phyloP scores from a whole-genome alignment of 2,797 vertebrate species.

The Syndactyla subalaris region DNA sequence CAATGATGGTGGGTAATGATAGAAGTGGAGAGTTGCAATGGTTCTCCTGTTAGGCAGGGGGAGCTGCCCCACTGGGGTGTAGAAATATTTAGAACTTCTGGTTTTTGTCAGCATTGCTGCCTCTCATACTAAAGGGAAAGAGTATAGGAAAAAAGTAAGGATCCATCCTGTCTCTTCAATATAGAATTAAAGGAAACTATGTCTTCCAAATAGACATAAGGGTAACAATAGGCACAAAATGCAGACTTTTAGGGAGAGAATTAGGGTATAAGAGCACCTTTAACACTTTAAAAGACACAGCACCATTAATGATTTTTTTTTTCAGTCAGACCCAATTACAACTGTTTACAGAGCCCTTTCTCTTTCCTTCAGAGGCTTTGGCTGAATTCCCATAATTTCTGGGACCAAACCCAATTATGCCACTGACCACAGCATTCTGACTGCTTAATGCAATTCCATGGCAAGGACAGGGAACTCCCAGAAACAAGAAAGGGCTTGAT shows the following conservation, averaged over 20 bases:
- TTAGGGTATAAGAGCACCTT: neutral
- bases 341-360: constrained; percentile 59
- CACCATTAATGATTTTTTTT: neutral
- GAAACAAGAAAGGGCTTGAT: constrained; percentile 56
- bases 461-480: constrained; percentile 59
- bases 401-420: constrained; percentile 53
- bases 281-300: neutral
- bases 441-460: constrained; percentile 44
- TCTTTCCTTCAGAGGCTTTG: constrained; percentile 37
- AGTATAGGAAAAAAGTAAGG: neutral
- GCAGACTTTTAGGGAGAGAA: neutral
- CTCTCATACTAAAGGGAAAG: neutral
- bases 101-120: neutral
- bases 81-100: neutral
- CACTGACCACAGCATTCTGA: constrained; percentile 49
- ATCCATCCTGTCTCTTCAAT: neutral
- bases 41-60: neutral
- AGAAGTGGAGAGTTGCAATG: neutral
- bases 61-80: neutral
- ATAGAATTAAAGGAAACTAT: neutral
- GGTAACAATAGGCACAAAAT: neutral
- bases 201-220: neutral
- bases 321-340: constrained; percentile 48
- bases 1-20: fast-evolving
- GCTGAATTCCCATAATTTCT: constrained; percentile 29